Evolutionary conservation across 2,888 invertebrate genomes (phyloP), one percentile per base, ranked within the genome.

Genomic region (Hypomecis atomaria): DNA sequence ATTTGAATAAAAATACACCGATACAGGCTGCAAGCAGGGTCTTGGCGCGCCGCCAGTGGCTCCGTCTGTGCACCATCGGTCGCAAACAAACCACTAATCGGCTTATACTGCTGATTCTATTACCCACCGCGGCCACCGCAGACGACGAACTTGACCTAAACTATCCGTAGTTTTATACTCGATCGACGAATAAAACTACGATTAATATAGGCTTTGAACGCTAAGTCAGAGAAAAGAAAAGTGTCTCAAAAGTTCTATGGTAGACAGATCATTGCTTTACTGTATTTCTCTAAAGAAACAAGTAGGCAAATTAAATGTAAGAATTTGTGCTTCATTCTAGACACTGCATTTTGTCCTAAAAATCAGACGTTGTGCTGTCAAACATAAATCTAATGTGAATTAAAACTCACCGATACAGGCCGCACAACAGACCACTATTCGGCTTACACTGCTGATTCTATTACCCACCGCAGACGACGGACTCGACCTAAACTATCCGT

Each of bases 51-150:
- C 11, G 49, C 63, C 63, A 59, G 38, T 11, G 48, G 38, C 33
- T 57, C 47, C 48, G 38, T 8, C 58, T 36, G 8, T 10, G 33
- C 49, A 23, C 47, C 40, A 5, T 23, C 59, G 37, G 36, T n/a
- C n/a, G n/a, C n/a, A n/a, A 42, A 56, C 40, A 34, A 40, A 47
- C 48, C 55, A 55, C 56, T 59, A 59, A 56, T 59, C 59, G 63
- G 40, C 43, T 50, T 47, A 50, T 48, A 23, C 57, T 57, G 11
- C 34, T 43, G 49, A 59, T 63, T 54, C 63, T 54, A 59, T 63
- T 54, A 54, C 23, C 11, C 11, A 37, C 49, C n/a, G n/a, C n/a
- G n/a, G n/a, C n/a, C n/a, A n/a, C n/a, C 37, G 37, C 49, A 49
- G 49, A 49, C 11, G 49, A 8, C 40, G 23, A 3, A 23, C 23